Evolutionary conservation across 2,113 vertebrate genomes (phyloP), one percentile per base, ranked within the genome.

Genomic region (Lepisosteus osseus): DNA sequence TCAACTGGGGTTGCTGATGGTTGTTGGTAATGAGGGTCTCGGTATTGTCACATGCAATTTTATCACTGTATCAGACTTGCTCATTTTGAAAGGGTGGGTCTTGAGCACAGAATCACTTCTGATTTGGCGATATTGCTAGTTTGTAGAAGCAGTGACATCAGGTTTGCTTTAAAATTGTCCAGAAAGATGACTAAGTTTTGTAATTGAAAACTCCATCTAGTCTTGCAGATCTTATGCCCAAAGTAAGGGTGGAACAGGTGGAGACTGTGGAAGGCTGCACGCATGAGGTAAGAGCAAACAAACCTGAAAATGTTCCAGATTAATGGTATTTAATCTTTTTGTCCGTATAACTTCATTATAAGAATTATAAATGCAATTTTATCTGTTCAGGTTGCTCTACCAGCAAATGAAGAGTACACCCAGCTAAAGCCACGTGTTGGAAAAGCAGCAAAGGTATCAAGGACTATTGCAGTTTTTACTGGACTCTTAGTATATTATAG

Each of bases 241-340:
- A 93, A 75, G 93, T 99, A 65, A 99, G 95, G 67, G 95, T 96
- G 42, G 93, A 97, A 61, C 93, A 92, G 63, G 95, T 99, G 41
- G 97, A 99, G 72, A 98, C 95, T 0, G 89, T 96, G 78, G 97
- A 99, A 85, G 96, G 96, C 41, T 99, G 97, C 78, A 96, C 93
- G 0, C 97, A 99, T 66, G 97, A 99, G 95, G 97, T 97, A 75
- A 90, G 89, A 4, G 13, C 9, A 65, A 12, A 59, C 13, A 9
- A 17, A n/a, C 65, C 13, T 41, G 1, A n/a, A 3, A 56, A 1
- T 47, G 3, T 6, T 45, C 29, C 15, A 3, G 13, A 6, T 9
- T 9, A 4, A 15, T 57, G 40, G 56, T 8, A 51, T 15, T 54
- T 70, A 3, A 71, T 2, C 40, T 14, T 40, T n/a, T 15, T 14